phyloP scores from a whole-genome alignment of 37 sponge, comb jelly and placozoan species.

The Oopsacas minuta region DNA sequence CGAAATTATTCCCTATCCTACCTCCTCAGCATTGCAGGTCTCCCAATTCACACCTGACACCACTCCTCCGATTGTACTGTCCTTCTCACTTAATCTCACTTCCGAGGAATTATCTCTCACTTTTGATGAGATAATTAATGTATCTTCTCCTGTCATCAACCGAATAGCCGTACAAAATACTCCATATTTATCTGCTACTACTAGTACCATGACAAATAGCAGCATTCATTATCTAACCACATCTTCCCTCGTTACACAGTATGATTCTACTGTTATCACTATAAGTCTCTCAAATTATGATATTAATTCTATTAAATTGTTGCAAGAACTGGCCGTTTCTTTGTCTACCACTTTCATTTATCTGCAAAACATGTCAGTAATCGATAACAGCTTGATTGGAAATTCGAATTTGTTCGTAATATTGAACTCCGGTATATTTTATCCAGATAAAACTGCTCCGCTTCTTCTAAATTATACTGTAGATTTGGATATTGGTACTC shows the following conservation, averaged over 20 bases:
- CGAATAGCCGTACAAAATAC: slow-evolving; percentile 33
- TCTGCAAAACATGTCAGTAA: slow-evolving; percentile 25
- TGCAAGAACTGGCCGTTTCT: slow-evolving; percentile 46
- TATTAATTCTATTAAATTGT: slow-evolving; percentile 65
- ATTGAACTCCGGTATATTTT: slow-evolving; percentile 18
- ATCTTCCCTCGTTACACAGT: slow-evolving; percentile 14
- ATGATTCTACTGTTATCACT: slow-evolving; percentile 37
- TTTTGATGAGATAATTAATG: slow-evolving; percentile 79
- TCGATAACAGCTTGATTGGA: slow-evolving; percentile 43
- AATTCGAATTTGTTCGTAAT: slow-evolving; percentile 33
- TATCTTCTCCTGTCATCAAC: slow-evolving; percentile 39
- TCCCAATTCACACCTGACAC: slow-evolving; percentile 34
- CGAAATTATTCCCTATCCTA: slow-evolving; percentile 33
- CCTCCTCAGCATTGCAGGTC: slow-evolving; percentile 23
- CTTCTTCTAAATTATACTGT: slow-evolving; percentile 37
- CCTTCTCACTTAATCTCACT: slow-evolving; percentile 61
- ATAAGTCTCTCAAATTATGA: slow-evolving; percentile 44
- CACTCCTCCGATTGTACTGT: slow-evolving; percentile 32
- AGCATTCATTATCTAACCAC: slow-evolving; percentile 32
- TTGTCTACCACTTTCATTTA: slow-evolving; percentile 50
- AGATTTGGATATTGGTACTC: slow-evolving; percentile 39
- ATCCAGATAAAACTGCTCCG: slow-evolving; percentile 46
- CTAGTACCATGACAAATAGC: background rate
- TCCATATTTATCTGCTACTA: background rate
- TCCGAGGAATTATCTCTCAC: slow-evolving; percentile 55